Conservation (phyloP, 2,113 vertebrate genomes). For the Gallinago undulata region DNA sequence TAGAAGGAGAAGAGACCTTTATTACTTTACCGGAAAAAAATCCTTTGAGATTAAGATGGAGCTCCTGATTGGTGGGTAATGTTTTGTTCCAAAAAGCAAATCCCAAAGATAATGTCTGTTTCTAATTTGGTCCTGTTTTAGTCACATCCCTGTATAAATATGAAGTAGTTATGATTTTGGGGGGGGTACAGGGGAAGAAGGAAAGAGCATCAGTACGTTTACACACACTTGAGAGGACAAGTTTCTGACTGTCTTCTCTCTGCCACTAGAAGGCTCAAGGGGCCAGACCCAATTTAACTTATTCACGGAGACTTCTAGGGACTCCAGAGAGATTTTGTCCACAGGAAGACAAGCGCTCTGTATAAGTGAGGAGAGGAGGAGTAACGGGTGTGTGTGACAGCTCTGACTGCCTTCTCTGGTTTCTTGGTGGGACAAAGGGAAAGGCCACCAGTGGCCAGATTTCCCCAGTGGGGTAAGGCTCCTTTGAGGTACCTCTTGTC, state of each 20-base stretch:
- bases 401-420: not conserved
- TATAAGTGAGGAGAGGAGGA: not conserved
- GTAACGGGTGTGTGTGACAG: not conserved
- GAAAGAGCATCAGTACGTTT: not conserved
- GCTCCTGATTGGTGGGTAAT: not conserved
- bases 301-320: not conserved
- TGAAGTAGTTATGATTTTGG: not conserved
- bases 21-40: conserved; percentile 5
- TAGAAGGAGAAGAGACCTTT: not conserved
- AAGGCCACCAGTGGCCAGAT: not conserved
- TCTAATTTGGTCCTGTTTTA: conserved; percentile 8
- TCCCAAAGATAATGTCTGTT: not conserved
- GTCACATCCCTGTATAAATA: not conserved
- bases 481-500: not conserved
- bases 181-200: not conserved
- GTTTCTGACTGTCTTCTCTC: not conserved
- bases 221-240: not conserved
- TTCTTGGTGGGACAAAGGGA: not conserved
- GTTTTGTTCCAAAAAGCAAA: conserved; percentile 17
- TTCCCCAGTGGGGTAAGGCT: accelerated
- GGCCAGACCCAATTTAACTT: not conserved
- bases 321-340: not conserved
- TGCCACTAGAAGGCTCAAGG: not conserved
- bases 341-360: not conserved
- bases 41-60: conserved; percentile 37